These are phyloP conservation scores for Ceyx erithaca DNA, from an alignment of 2,797 vertebrate genomes.

Conservation along the genomic window DNA sequence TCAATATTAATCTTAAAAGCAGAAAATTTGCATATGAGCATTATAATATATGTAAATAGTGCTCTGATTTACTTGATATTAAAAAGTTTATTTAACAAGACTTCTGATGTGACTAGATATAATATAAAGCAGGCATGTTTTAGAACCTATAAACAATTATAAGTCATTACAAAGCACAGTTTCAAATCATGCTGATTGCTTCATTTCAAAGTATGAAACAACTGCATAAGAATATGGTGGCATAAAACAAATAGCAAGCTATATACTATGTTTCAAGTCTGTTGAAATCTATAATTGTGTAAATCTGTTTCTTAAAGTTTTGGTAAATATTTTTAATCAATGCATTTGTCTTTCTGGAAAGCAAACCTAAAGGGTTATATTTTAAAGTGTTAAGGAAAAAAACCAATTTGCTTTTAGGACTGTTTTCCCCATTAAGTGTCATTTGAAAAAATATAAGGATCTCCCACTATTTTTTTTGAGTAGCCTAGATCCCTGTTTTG, in stretches of 20 bases:
- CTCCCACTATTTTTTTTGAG: not conserved
- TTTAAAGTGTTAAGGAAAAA: not conserved
- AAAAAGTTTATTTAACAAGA: not conserved
- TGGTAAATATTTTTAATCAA: not conserved
- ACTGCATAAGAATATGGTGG: not conserved
- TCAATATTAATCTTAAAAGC: not conserved
- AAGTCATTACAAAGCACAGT: not conserved
- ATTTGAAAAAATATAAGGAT: not conserved
- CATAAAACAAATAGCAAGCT: not conserved
- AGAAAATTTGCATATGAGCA: not conserved
- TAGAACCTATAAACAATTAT: not conserved
- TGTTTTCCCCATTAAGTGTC: not conserved
- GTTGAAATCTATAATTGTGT: not conserved
- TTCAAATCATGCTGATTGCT: not conserved
- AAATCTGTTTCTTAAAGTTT: not conserved
- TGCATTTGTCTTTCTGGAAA: not conserved
- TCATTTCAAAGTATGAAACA: not conserved
- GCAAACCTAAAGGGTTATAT: not conserved
- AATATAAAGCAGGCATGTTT: not conserved
- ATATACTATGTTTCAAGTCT: not conserved
- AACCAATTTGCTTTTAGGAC: not conserved
- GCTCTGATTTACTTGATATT: not conserved
- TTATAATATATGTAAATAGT: not conserved
- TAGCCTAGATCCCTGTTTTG: not conserved
- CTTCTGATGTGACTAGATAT: not conserved